These are phyloP conservation scores for Psilanteris sp. DNA, from an alignment of 1,140 invertebrate species.

Conservation along the genomic window DNA sequence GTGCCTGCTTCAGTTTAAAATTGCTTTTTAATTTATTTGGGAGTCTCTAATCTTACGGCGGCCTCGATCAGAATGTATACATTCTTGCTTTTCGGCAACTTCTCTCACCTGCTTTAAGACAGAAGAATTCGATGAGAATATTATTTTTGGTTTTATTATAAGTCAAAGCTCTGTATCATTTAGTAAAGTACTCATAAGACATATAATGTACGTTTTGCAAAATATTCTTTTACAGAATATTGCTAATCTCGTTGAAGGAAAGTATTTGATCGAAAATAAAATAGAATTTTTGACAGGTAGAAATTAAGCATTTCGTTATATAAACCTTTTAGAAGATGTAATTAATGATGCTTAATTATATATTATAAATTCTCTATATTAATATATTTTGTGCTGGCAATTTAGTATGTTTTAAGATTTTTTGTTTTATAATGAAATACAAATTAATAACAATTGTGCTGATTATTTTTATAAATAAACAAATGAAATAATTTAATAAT, in stretches of 20 bases:
- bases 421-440: no score
- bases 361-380: no score
- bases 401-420: no score
- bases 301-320: slow-evolving; percentile 44
- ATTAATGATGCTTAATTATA: no score
- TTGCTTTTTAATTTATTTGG: slow-evolving; percentile 80
- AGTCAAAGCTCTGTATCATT: slow-evolving; percentile 49
- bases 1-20: slow-evolving; percentile 78
- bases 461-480: no score
- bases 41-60: slow-evolving; percentile 76
- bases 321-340: neutral
- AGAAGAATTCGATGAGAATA: slow-evolving; percentile 42
- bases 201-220: no score
- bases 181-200: slow-evolving; percentile 12
- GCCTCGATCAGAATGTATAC: slow-evolving; percentile 64
- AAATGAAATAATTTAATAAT: no score
- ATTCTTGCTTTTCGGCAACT: slow-evolving; percentile 52
- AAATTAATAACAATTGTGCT: no score
- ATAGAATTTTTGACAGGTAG: slow-evolving; percentile 43
- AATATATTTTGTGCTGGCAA: no score
- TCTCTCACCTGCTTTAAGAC: slow-evolving; percentile 54
- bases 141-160: slow-evolving; percentile 49
- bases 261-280: no score
- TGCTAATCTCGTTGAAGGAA: no score
- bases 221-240: no score